Conservation (phyloP, 2,797 vertebrate species). For the Bovichtus variegatus region DNA sequence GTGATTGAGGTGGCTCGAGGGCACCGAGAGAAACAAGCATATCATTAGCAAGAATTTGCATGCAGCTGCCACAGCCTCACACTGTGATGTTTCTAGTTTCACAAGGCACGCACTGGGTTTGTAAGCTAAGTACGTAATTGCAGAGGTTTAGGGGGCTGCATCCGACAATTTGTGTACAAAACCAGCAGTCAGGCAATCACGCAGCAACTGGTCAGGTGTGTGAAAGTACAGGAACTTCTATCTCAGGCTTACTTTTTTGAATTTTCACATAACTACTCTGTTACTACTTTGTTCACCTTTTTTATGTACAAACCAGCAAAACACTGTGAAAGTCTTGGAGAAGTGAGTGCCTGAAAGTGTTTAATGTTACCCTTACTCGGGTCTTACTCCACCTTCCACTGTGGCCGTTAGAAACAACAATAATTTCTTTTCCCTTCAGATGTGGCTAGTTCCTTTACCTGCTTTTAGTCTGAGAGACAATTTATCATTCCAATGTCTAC, state of each 20-base stretch:
- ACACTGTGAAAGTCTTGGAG: not conserved
- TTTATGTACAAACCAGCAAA: not conserved
- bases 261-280: not conserved
- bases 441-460: not conserved
- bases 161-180: not conserved
- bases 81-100: not conserved
- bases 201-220: not conserved
- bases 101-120: not conserved
- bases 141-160: not conserved
- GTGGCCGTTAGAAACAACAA: not conserved
- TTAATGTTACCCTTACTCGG: not conserved
- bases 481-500: not conserved
- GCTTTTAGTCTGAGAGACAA: not conserved
- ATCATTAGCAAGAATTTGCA: not conserved
- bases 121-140: not conserved
- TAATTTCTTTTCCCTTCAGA: not conserved
- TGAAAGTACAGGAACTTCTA: not conserved
- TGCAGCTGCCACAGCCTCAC: not conserved
- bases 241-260: not conserved
- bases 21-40: not conserved
- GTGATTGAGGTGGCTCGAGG: not conserved
- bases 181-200: not conserved
- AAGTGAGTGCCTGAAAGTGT: not conserved
- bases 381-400: not conserved
- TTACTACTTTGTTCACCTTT: too few relatives aligned